Evolutionary conservation across 2,797 vertebrate genomes (phyloP), one percentile per base, ranked within the genome.

Genomic region (Enteromius unitaeniatus): DNA sequence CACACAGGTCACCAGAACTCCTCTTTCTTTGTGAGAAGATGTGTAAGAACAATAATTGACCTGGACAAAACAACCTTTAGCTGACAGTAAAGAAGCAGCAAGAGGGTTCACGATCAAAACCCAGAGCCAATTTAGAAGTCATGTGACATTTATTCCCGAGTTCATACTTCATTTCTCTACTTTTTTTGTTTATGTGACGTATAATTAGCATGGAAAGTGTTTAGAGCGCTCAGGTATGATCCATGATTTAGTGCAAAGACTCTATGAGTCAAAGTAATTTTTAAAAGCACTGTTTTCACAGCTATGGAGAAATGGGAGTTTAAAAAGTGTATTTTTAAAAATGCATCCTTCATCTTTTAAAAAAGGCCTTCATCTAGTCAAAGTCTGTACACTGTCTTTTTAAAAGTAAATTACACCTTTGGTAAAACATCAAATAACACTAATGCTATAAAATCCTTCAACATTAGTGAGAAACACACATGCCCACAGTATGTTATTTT

Each of bases 231-330:
- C 8, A 37, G 31, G 68, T 64, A 17, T 68, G 53, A 84, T 78
- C 37, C 67, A 77, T 70, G 78, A 85, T 83, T 84, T 86, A 89
- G 88, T 89, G 88, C 88, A 89, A 89, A 80, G 14, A 75, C 69
- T 70, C 23, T 34, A 79, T 26, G 78, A 78, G 55, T 82, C 65
- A 72, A 70, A 78, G 81, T 67, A 65, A 51, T 67, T 78, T 77
- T 65, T 69, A 78, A 79, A 78, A 81, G 65, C 9, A 6, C 11
- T 77, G 28, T 55, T 79, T 53, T 62, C 37, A 49, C 77, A 67
- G 26, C 19, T 51, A 67, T n/a, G 19, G 58, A 51, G 11, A 79
- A 21, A 68, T 49, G 60, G 42, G 49, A n/a, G 8, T 31, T 64
- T 60, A 26, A 31, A 51, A 73, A 19, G 40, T 15, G 68, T 51